These are phyloP conservation scores for Peribatodes rhomboidaria DNA, from an alignment of 2,888 invertebrate genomes.

Conservation along the genomic window DNA sequence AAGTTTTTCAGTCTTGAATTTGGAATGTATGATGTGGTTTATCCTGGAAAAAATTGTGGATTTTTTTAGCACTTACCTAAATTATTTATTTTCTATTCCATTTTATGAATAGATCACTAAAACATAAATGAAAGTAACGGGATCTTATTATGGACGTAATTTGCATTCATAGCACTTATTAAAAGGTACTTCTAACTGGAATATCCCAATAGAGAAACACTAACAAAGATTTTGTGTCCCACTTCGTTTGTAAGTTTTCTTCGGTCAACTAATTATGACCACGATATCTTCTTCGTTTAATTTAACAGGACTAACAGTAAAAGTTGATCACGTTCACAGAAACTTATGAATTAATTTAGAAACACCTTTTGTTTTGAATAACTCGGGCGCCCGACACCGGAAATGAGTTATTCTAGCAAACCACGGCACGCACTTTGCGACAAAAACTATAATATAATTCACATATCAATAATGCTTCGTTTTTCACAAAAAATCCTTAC, in stretches of 20 bases:
- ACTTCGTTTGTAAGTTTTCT: not conserved
- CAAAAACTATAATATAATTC: constrained; percentile 8
- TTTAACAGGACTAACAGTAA: constrained; percentile 23
- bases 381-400: constrained; percentile 77
- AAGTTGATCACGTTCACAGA: constrained; percentile 37
- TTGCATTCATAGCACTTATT: constrained; percentile 18
- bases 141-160: constrained; percentile 14
- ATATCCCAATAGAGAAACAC: constrained; percentile 16
- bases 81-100: not conserved
- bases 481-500: constrained; percentile 61
- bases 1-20: constrained; percentile 77
- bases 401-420: constrained; percentile 59
- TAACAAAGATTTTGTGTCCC: not conserved
- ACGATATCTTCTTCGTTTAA: constrained; percentile 1
- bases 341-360: constrained; percentile 58
- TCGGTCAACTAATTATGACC: not conserved
- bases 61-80: not conserved
- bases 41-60: constrained; percentile 55
- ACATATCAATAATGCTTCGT: constrained; percentile 23
- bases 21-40: constrained; percentile 74
- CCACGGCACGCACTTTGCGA: constrained; percentile 10
- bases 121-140: constrained; percentile 23
- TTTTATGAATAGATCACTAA: constrained; percentile 5
- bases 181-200: constrained; percentile 21
- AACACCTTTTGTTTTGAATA: constrained; percentile 83